Base-by-base conservation (phyloP, 2,888 invertebrate genomes). In the Odontocolon sp. region DNA sequence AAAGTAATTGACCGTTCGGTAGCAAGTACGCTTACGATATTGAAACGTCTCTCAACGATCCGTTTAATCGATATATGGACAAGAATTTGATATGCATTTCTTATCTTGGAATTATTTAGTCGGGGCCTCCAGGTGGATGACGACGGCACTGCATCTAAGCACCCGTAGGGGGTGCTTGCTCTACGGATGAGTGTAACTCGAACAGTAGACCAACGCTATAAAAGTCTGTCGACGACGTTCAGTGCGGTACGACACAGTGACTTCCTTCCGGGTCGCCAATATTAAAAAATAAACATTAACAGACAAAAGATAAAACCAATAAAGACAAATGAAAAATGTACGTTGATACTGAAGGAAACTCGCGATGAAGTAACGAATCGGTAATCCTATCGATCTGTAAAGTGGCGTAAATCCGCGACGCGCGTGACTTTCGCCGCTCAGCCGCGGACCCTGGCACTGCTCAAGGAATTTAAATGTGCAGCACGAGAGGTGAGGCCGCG, bases 151-250 rank as follows among this genome's bases (percentile, higher is more conserved):
- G 88, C 56, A 52, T 40, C 71, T 84, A 87, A 87, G 84, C 84
- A 83, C 82, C 82, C 81, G 81, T 82, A 83, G 85, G 84, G 87
- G 88, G 87, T 88, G 86, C 83, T 85, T 87, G 88, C 87, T 87
- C 87, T 85, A 82, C 79, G 80, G 84, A 85, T 86, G 81, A 86
- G 80, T 82, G 81, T 81, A 81, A 85, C 81, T 82, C 83, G 84
- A 84, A 80, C 83, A 83, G 84, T 84, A 82, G 81, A 79, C 81
- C 70, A 81, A 79, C 82, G 81, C 74, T 80, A 81, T 77, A 75
- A 80, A 80, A 81, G 82, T 82, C 80, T 77, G 77, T 78, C 72
- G 76, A 73, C 63, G 59, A 78, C 66, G 66, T 67, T 64, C 56
- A 36, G 74, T 61, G 77, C 68, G 77, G 74, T 75, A 75, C 52